phyloP scores from a whole-genome alignment of 2,888 invertebrate species.

The Erebia epiphron region DNA sequence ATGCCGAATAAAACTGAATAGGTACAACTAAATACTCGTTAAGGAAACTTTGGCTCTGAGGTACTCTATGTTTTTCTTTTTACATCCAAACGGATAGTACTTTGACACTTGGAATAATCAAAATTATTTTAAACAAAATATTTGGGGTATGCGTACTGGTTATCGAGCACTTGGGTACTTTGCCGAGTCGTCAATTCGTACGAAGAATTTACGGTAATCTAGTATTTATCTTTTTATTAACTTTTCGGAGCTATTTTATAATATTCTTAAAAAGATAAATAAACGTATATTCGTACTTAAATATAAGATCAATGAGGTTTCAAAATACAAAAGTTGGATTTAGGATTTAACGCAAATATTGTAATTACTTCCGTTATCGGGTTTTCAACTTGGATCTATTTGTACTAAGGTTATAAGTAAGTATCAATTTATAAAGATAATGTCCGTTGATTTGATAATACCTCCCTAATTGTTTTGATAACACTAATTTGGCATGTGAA shows the following conservation, averaged over 20 bases:
- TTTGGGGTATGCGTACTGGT: neutral
- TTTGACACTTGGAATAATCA: neutral
- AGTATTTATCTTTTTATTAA: neutral
- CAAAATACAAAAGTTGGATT: neutral
- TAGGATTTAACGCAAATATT: neutral
- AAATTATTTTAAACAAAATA: neutral
- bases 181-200: neutral
- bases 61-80: conserved; percentile 1
- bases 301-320: neutral
- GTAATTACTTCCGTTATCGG: neutral
- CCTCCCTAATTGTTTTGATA: neutral
- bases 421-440: neutral
- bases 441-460: neutral
- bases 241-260: no score
- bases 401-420: neutral
- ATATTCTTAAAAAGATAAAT: no score
- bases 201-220: neutral
- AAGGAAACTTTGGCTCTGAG: conserved; percentile 35
- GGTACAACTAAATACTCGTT: conserved; percentile 31
- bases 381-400: neutral
- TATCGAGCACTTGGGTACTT: neutral
- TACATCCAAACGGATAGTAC: neutral
- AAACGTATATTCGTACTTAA: neutral
- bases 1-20: conserved; percentile 47
- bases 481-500: neutral